A percentile compares a stretch with the other conserved stretches of the same genome.
Conservation (phyloP, 2,113 vertebrate genomes). For the Arizona elegans region DNA sequence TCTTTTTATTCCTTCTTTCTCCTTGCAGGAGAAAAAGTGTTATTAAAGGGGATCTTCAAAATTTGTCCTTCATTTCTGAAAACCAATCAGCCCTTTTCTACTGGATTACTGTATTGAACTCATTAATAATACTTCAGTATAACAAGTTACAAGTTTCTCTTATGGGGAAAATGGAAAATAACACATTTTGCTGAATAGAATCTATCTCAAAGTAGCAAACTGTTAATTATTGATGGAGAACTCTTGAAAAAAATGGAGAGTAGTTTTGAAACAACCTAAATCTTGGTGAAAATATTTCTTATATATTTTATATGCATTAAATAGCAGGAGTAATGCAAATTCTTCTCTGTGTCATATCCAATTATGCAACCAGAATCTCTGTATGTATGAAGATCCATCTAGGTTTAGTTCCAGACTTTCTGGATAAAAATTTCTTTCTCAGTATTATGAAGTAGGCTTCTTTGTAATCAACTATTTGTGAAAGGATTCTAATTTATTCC, state of each 20-base stretch:
- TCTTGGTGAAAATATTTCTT: background rate
- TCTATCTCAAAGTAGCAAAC: slow-evolving; percentile 37
- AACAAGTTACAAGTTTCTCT: slow-evolving; percentile 28
- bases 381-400: background rate
- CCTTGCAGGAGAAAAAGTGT: slow-evolving; percentile 8
- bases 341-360: background rate
- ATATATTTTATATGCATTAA: background rate
- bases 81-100: slow-evolving; percentile 30
- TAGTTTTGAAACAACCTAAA: background rate
- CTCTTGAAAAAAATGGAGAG: background rate
- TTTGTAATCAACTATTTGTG: background rate
- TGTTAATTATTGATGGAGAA: slow-evolving; percentile 33
- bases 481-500: background rate
- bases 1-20: slow-evolving; percentile 12
- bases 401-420: background rate
- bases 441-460: background rate
- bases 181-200: slow-evolving; percentile 34
- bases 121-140: slow-evolving; percentile 34
- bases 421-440: background rate
- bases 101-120: slow-evolving; percentile 30
- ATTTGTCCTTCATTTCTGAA: slow-evolving; percentile 12
- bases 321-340: background rate
- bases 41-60: background rate
- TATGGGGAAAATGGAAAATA: slow-evolving; percentile 41
- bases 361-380: background rate